phyloP scores from a whole-genome alignment of 2,797 vertebrate genomes.

The Fundulus diaphanus region DNA sequence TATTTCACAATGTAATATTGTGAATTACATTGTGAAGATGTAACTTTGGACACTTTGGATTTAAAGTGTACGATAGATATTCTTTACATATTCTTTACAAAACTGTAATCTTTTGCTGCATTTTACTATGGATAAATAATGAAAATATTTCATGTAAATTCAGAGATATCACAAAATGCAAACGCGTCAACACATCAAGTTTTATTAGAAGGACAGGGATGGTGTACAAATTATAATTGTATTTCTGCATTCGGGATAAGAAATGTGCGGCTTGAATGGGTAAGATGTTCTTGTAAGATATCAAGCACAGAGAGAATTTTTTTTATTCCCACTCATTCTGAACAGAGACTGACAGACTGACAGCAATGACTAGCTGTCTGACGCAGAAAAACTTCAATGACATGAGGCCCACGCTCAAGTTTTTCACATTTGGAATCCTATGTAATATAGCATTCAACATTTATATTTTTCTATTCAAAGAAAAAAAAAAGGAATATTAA shows the following conservation, averaged over 20 bases:
- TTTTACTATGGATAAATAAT: neutral
- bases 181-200: neutral
- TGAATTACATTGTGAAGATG: no score
- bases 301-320: neutral
- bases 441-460: neutral
- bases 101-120: neutral
- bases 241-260: neutral
- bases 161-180: neutral
- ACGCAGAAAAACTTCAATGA: neutral
- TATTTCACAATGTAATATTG: no score
- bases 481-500: neutral
- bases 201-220: neutral
- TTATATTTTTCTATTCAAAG: neutral
- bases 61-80: neutral
- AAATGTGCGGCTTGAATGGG: neutral
- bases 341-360: neutral
- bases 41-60: neutral
- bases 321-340: no score
- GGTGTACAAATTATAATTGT: neutral
- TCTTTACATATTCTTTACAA: neutral
- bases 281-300: neutral
- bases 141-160: neutral
- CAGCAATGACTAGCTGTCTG: neutral
- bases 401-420: neutral
- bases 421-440: neutral